Percentiles rank a stretch among this genome's conserved stretches.
Conservation (phyloP, 2,888 invertebrate genomes). For the Acanthosoma haemorrhoidale region DNA sequence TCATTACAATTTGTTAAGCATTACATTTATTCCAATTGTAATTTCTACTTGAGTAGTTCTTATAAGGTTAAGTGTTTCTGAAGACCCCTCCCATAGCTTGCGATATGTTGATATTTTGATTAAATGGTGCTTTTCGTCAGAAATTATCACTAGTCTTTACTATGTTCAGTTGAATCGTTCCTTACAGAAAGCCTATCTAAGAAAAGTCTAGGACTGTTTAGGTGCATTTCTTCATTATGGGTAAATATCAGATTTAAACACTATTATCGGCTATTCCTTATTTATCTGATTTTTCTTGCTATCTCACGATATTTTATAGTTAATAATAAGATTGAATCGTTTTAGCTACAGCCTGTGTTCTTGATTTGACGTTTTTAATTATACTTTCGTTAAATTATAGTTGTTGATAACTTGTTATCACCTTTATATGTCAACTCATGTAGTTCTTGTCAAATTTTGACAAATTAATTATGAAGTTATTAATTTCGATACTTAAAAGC, state of each 20-base stretch:
- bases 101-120: constrained; percentile 32
- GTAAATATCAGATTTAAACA: neutral
- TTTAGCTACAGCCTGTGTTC: too few relatives aligned
- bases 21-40: neutral
- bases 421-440: neutral
- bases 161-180: constrained; percentile 6
- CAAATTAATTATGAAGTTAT: too few relatives aligned
- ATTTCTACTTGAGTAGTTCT: constrained; percentile 6
- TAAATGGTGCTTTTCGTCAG: neutral
- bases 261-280: neutral
- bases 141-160: neutral
- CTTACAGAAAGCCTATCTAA: neutral
- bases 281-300: neutral
- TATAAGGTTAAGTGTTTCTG: constrained; percentile 34
- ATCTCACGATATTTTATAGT: too few relatives aligned
- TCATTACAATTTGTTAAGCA: too few relatives aligned
- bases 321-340: too few relatives aligned
- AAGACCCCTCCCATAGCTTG: constrained; percentile 36
- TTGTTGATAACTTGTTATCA: constrained; percentile 11
- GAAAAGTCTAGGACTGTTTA: neutral
- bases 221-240: neutral
- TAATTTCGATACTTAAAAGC: too few relatives aligned
- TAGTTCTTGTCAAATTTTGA: too few relatives aligned
- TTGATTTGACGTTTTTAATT: too few relatives aligned
- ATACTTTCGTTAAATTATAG: too few relatives aligned